Conservation (phyloP, 2,113 vertebrate genomes). For the Thomomys bottae region DNA sequence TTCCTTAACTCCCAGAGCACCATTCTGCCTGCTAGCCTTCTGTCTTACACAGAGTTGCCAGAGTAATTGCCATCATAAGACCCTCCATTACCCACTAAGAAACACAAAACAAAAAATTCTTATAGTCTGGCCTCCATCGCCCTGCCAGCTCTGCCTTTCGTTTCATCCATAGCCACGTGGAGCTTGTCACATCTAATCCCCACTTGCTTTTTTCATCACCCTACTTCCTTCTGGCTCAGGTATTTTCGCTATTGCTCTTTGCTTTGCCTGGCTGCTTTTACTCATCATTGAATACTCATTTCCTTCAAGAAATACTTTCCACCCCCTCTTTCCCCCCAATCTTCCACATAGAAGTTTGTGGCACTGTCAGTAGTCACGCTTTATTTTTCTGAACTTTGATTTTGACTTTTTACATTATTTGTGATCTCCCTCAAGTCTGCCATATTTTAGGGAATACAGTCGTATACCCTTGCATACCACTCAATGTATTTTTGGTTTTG, state of each 20-base stretch:
- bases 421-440: too few relatives aligned
- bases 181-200: background rate
- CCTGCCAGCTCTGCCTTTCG: background rate
- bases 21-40: background rate
- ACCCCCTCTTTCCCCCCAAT: too few relatives aligned
- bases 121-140: background rate
- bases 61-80: background rate
- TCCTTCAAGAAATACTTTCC: background rate
- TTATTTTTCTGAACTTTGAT: too few relatives aligned
- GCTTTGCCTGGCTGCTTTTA: background rate
- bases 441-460: too few relatives aligned
- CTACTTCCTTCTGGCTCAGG: background rate
- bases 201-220: background rate
- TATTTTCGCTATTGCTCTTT: background rate
- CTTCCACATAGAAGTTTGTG: background rate
- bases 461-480: too few relatives aligned
- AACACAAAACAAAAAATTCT: background rate
- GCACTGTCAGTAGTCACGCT: background rate
- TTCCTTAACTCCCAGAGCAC: background rate
- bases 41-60: background rate
- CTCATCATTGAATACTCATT: slow-evolving; percentile 17
- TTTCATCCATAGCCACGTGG: slow-evolving; percentile 6
- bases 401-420: too few relatives aligned
- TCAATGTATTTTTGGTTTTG: too few relatives aligned
- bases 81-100: background rate